Conservation (phyloP, 2,113 vertebrate species). For the Camarhynchus parvulus region DNA sequence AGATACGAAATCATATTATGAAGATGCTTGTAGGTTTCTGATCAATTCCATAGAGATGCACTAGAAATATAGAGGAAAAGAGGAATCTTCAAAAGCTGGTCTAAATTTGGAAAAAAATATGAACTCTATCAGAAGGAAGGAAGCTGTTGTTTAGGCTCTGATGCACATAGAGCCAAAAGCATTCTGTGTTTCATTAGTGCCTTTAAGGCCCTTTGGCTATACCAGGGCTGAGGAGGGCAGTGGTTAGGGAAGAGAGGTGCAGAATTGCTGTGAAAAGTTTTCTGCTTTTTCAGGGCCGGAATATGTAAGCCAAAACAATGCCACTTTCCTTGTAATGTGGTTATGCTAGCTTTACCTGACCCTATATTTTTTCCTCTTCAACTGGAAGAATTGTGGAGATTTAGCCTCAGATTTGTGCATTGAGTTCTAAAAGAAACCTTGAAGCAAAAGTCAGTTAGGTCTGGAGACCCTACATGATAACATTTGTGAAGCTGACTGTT, state of each 20-base stretch:
- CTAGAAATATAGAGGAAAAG: background rate
- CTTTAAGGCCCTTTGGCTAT: accelerated
- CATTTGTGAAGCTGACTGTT: background rate
- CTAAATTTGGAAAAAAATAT: background rate
- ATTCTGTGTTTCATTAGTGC: background rate
- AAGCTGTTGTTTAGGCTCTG: background rate
- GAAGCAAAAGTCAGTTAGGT: background rate
- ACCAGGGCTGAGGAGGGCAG: background rate
- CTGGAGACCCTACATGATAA: background rate
- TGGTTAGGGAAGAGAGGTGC: background rate
- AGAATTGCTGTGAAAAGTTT: background rate
- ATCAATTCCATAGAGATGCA: accelerated
- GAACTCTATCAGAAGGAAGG: background rate
- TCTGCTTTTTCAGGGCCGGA: background rate
- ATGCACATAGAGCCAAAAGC: background rate
- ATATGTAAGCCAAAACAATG: background rate
- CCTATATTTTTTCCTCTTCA: accelerated
- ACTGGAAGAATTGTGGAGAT: background rate
- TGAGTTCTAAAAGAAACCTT: background rate
- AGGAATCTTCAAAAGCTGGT: background rate
- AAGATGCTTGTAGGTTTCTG: background rate
- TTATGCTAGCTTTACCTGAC: background rate
- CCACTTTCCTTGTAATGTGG: background rate
- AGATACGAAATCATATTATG: accelerated
- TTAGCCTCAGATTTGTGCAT: background rate